A percentile compares a stretch with the other conserved stretches of the same genome.
Evolutionary conservation across 2,113 vertebrate species (phyloP).

Genomic region (Laticauda colubrina): DNA sequence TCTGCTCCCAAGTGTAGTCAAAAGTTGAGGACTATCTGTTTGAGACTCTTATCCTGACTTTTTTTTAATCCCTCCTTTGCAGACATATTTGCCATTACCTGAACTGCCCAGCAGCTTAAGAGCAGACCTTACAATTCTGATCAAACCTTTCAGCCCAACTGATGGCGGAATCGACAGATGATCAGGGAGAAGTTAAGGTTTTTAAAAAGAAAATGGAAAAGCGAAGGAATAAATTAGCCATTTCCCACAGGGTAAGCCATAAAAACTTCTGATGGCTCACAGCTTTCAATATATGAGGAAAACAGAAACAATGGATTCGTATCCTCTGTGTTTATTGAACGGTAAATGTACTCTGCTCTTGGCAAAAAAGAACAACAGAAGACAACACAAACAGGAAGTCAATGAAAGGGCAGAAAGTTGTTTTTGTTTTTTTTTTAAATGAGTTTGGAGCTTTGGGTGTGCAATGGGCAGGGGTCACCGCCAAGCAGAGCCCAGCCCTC

Average conservation of each 20-base stretch:
- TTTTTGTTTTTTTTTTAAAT: conserved; percentile 19
- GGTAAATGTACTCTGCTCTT: conserved; percentile 54
- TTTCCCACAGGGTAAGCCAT: not conserved
- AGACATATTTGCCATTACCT: not conserved
- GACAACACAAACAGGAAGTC: conserved; percentile 35
- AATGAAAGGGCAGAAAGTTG: conserved; percentile 46
- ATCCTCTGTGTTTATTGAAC: conserved; percentile 49
- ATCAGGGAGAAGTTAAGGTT: conserved; percentile 1
- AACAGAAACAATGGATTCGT: not conserved
- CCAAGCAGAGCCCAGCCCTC: conserved; percentile 61
- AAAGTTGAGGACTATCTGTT: not conserved
- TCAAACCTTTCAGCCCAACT: not conserved
- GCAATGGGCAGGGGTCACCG: conserved; percentile 58
- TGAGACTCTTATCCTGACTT: not conserved
- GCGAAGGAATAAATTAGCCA: conserved; percentile 18
- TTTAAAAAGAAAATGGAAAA: not conserved
- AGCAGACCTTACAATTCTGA: not conserved
- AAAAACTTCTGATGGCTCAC: not conserved
- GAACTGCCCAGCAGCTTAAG: not conserved
- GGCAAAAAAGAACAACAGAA: conserved; percentile 24
- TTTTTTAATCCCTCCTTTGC: not conserved
- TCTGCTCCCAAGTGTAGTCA: not conserved
- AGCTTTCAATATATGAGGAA: not conserved
- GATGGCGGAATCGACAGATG: not conserved
- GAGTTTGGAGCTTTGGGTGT: conserved; percentile 52